Evolutionary conservation across 2,888 invertebrate species (phyloP).

Genomic region (Salticus scenicus): DNA sequence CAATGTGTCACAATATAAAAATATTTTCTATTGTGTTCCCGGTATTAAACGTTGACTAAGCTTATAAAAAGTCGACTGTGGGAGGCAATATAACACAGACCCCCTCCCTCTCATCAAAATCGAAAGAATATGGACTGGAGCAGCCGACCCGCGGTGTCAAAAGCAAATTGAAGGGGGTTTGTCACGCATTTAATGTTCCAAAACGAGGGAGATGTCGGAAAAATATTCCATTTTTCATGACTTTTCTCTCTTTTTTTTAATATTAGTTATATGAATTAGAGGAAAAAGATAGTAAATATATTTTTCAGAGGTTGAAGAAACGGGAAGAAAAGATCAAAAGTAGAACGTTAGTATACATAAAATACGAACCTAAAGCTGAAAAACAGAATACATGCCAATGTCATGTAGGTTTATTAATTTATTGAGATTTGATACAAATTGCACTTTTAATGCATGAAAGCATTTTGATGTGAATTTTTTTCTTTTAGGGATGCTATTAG

Average conservation of each 20-base stretch:
- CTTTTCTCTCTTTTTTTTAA: background rate
- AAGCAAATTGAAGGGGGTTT: conserved; percentile 19
- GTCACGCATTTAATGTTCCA: conserved; percentile 14
- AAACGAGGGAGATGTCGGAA: conserved; percentile 5
- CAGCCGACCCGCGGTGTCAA: conserved; percentile 12
- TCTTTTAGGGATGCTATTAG: too few relatives aligned
- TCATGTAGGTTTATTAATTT: too few relatives aligned
- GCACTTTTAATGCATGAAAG: too few relatives aligned
- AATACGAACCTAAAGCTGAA: too few relatives aligned
- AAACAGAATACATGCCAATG: too few relatives aligned
- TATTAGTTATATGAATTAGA: too few relatives aligned
- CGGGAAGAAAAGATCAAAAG: too few relatives aligned
- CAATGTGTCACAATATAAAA: background rate
- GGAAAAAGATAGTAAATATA: too few relatives aligned
- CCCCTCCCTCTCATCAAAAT: background rate
- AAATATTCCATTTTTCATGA: conserved; percentile 7
- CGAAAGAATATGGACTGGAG: background rate
- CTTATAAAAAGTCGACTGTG: background rate
- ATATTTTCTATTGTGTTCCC: background rate
- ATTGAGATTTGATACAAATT: too few relatives aligned
- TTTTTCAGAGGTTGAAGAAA: too few relatives aligned
- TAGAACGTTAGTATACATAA: too few relatives aligned
- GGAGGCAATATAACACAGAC: background rate
- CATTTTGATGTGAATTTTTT: too few relatives aligned
- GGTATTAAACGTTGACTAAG: conserved; percentile 15